phyloP scores from a whole-genome alignment of 1,140 invertebrate genomes.

The Drosophila simulans region DNA sequence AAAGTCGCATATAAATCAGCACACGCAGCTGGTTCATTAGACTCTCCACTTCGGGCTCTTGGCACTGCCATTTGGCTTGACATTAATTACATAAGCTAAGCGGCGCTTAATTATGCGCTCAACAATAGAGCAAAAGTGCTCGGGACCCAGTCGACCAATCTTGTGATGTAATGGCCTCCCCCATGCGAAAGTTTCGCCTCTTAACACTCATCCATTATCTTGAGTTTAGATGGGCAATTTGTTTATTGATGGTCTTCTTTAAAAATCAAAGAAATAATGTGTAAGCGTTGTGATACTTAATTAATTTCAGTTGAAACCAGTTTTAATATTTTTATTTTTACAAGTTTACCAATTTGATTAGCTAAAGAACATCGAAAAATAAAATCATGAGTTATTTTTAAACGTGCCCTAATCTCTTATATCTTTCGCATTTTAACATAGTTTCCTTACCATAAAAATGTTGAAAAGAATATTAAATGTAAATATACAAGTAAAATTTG shows the following conservation, averaged over 20 bases:
- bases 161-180: constrained; percentile 64
- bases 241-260: not conserved
- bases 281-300: no score
- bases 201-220: constrained; percentile 10
- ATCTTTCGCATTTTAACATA: not conserved
- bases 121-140: constrained; percentile 77
- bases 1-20: constrained; percentile 79
- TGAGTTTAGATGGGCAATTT: not conserved
- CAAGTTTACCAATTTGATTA: not conserved
- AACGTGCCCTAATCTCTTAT: not conserved
- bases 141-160: constrained; percentile 23
- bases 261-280: not conserved
- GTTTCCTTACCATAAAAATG: not conserved
- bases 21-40: constrained; percentile 77
- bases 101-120: constrained; percentile 79
- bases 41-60: constrained; percentile 57
- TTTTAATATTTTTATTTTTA: no score
- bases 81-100: constrained; percentile 81
- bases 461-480: not conserved
- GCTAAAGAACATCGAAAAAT: not conserved
- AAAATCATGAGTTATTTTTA: not conserved
- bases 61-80: constrained; percentile 55
- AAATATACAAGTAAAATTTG: not conserved
- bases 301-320: no score
- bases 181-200: constrained; percentile 65